Conservation (phyloP, 2,888 invertebrate species). For the Sinohyriopsis cumingii region DNA sequence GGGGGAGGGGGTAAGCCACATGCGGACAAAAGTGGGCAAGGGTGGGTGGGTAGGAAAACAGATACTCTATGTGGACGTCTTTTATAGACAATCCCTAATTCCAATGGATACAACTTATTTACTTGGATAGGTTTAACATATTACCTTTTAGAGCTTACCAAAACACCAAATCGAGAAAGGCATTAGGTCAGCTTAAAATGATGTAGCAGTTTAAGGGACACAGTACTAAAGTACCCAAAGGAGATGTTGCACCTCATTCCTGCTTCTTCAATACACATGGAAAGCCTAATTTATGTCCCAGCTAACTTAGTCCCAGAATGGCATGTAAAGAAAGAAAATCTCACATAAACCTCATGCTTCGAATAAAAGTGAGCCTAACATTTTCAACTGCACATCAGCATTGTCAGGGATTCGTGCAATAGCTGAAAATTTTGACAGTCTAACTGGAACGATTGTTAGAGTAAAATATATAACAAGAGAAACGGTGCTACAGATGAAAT, state of each 20-base stretch:
- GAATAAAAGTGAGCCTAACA: slow-evolving; percentile 5
- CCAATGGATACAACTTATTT: no score
- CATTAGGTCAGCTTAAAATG: slow-evolving; percentile 5
- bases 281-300: slow-evolving; percentile 6
- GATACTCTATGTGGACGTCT: no score
- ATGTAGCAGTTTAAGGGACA: slow-evolving; percentile 7
- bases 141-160: no score
- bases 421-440: slow-evolving; percentile 1
- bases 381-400: slow-evolving; percentile 8
- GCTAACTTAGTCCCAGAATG: slow-evolving; percentile 14
- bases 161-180: not conserved
- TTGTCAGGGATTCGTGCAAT: slow-evolving; percentile 4
- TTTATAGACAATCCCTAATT: no score
- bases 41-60: no score
- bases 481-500: slow-evolving; percentile 1
- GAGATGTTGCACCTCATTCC: slow-evolving; percentile 7
- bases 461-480: slow-evolving; percentile 7
- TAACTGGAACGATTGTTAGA: slow-evolving; percentile 7
- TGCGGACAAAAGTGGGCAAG: no score
- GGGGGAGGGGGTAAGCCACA: no score
- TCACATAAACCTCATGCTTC: slow-evolving; percentile 10
- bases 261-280: slow-evolving; percentile 13
- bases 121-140: no score
- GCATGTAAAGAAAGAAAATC: slow-evolving; percentile 12
- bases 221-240: slow-evolving; percentile 9